Evolutionary conservation across 2,888 invertebrate species (phyloP).

Genomic region (Eutolmus rufibarbis): DNA sequence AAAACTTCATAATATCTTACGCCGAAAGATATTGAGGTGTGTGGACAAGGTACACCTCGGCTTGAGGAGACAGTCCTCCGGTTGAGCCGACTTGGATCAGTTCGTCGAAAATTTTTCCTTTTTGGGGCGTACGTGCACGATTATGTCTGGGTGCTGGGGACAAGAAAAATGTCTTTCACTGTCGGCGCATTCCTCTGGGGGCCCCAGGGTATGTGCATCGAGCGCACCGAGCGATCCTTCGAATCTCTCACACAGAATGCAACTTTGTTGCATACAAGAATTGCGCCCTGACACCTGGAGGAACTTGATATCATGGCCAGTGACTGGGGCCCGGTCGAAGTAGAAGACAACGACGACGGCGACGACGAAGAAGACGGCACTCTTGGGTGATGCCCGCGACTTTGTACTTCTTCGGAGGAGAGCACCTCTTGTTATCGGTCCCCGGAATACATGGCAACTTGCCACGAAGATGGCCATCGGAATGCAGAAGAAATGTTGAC

Average conservation of each 20-base stretch:
- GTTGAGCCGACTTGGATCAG: background rate
- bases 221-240: background rate
- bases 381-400: background rate
- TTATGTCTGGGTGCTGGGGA: background rate
- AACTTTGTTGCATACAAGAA: conserved; percentile 28
- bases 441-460: background rate
- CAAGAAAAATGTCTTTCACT: conserved; percentile 22
- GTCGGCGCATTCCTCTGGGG: background rate
- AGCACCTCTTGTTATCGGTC: background rate
- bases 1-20: conserved; percentile 3
- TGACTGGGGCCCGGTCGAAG: background rate
- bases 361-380: background rate
- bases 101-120: background rate
- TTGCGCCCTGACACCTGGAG: conserved; percentile 9
- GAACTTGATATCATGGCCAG: conserved; percentile 8
- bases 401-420: background rate
- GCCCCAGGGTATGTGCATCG: background rate
- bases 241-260: background rate
- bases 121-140: background rate
- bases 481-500: conserved; percentile 22
- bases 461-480: background rate
- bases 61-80: background rate
- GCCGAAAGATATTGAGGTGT: background rate
- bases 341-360: background rate
- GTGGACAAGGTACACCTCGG: background rate